Conservation (phyloP, 2,888 invertebrate genomes). For the Lamproptera curius region DNA sequence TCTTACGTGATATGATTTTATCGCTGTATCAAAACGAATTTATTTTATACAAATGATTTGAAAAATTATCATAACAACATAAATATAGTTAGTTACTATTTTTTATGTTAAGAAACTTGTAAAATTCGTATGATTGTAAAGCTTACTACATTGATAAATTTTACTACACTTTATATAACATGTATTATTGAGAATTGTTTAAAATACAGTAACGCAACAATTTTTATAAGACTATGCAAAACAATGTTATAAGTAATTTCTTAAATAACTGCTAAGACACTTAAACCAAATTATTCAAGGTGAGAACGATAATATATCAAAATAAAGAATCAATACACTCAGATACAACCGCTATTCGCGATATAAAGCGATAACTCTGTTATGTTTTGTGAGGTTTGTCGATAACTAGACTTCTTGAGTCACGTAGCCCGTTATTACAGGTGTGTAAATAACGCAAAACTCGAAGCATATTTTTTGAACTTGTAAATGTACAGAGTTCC, state of each 20-base stretch:
- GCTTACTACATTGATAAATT: too few relatives aligned
- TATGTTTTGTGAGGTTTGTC: slow-evolving; percentile 56
- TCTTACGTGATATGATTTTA: slow-evolving; percentile 9
- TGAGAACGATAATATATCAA: slow-evolving; percentile 53
- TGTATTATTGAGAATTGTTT: too few relatives aligned
- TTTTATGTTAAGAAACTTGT: too few relatives aligned
- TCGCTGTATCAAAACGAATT: slow-evolving; percentile 4
- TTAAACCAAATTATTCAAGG: slow-evolving; percentile 51
- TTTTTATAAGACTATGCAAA: too few relatives aligned
- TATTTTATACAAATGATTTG: too few relatives aligned
- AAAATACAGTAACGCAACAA: too few relatives aligned
- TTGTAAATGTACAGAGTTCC: too few relatives aligned
- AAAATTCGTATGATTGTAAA: too few relatives aligned
- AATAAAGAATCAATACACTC: slow-evolving; percentile 44
- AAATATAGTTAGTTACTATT: too few relatives aligned
- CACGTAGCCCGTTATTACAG: slow-evolving; percentile 61
- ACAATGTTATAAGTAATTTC: too few relatives aligned
- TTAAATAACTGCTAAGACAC: slow-evolving; percentile 22
- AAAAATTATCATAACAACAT: too few relatives aligned
- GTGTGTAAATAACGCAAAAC: neutral
- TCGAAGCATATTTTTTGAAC: neutral
- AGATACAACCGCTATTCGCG: slow-evolving; percentile 48
- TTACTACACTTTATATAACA: too few relatives aligned
- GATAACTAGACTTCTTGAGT: slow-evolving; percentile 59
- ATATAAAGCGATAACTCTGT: slow-evolving; percentile 61